Evolutionary conservation across 2,888 invertebrate species (phyloP).

Genomic region (Heliothis peltigera): DNA sequence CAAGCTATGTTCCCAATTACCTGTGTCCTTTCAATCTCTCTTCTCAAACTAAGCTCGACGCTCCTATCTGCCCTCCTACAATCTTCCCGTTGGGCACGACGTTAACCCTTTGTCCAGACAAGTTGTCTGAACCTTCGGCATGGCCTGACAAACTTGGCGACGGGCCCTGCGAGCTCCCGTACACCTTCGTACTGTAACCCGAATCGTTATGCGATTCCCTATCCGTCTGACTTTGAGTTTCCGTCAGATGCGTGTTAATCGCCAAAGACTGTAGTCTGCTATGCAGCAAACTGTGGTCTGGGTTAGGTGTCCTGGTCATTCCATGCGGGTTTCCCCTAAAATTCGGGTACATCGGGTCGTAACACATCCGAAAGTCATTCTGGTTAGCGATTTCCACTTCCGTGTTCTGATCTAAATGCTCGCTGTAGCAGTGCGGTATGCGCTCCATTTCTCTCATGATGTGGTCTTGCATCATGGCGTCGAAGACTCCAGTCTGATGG

Average conservation of each 20-base stretch:
- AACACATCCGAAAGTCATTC: constrained; percentile 84
- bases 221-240: constrained; percentile 88
- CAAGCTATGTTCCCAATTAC: constrained; percentile 32
- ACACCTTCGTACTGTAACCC: constrained; percentile 95
- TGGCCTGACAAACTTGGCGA: constrained; percentile 93
- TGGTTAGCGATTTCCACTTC: constrained; percentile 87
- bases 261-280: constrained; percentile 86
- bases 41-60: constrained; percentile 91
- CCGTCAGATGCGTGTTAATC: constrained; percentile 86
- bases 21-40: background rate
- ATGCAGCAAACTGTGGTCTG: constrained; percentile 84
- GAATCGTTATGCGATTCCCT: constrained; percentile 95
- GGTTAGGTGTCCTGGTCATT: constrained; percentile 75
- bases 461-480: constrained; percentile 89
- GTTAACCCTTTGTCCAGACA: constrained; percentile 82
- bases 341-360: constrained; percentile 76
- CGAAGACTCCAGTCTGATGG: constrained; percentile 85
- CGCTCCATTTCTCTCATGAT: constrained; percentile 87
- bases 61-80: constrained; percentile 85
- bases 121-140: constrained; percentile 81
- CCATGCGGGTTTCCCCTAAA: constrained; percentile 74
- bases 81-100: constrained; percentile 77
- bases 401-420: constrained; percentile 84
- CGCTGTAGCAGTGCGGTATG: constrained; percentile 87
- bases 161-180: constrained; percentile 94